A percentile compares a stretch with the other conserved stretches of the same genome.
These are phyloP conservation scores for Andinoacara biseriatus DNA, from an alignment of 2,113 vertebrate species.

Conservation along the genomic window DNA sequence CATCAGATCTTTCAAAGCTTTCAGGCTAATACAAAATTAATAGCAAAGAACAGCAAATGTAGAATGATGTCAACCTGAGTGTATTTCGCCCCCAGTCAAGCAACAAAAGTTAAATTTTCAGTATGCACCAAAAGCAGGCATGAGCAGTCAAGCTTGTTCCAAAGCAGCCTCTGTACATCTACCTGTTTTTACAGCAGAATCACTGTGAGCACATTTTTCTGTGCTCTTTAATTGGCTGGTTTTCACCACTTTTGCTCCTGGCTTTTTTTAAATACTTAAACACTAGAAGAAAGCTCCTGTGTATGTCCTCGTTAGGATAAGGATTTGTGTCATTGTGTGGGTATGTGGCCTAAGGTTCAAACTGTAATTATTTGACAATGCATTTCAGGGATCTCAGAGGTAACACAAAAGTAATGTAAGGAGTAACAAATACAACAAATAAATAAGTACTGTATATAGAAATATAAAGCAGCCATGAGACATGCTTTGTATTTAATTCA, in stretches of 20 bases:
- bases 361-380: background rate
- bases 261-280: background rate
- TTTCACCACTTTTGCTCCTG: background rate
- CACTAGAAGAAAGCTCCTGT: background rate
- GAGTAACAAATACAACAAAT: background rate
- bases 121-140: background rate
- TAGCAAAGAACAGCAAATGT: background rate
- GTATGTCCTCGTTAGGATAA: background rate
- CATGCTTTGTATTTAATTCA: conserved; percentile 24
- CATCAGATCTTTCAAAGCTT: background rate
- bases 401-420: background rate
- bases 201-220: background rate
- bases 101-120: background rate
- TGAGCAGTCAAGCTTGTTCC: background rate
- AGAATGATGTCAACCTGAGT: background rate
- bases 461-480: background rate
- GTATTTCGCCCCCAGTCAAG: background rate
- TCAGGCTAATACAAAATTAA: background rate
- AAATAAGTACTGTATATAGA: background rate
- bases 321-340: background rate
- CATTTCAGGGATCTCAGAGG: background rate
- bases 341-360: background rate
- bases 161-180: background rate
- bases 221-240: background rate
- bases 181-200: background rate